Conservation (phyloP, 2,113 vertebrate genomes). For the Corydoras sp. region DNA sequence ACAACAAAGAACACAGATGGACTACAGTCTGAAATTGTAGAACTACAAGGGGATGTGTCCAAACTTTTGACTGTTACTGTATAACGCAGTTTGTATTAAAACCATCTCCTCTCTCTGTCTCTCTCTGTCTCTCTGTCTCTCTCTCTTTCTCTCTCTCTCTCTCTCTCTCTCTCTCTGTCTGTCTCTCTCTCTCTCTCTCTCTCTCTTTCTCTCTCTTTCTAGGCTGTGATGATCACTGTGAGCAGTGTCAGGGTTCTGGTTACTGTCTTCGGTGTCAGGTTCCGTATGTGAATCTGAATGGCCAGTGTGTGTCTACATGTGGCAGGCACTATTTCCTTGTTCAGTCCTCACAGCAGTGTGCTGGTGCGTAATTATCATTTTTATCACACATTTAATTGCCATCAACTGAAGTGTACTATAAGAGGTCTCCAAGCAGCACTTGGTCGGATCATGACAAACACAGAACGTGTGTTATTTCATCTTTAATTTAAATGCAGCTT, state of each 20-base stretch:
- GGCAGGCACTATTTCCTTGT: constrained; percentile 65
- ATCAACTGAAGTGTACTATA: no score
- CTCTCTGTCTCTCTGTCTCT: neutral
- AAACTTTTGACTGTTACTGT: no score
- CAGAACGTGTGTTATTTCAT: no score
- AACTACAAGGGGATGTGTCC: no score
- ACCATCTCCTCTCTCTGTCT: neutral
- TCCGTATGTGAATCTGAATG: constrained; percentile 62
- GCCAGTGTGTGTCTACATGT: constrained; percentile 73
- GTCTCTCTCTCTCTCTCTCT: neutral
- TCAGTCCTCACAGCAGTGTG: constrained; percentile 53
- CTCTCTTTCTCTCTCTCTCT: constrained; percentile 6
- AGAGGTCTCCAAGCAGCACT: no score
- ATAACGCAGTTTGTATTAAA: no score
- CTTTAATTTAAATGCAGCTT: no score
- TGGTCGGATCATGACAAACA: no score
- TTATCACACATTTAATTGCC: neutral
- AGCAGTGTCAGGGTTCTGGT: constrained; percentile 62
- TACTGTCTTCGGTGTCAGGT: constrained; percentile 71
- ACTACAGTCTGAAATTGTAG: no score
- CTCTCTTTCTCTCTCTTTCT: constrained; percentile 21
- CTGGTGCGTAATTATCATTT: constrained; percentile 59
- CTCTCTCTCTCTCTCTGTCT: constrained; percentile 20
- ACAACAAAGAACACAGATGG: no score
- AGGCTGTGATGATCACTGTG: constrained; percentile 80